Evolutionary conservation across 92 coral and sea anemone genomes (phyloP).

Genomic region (Nematostella vectensis): DNA sequence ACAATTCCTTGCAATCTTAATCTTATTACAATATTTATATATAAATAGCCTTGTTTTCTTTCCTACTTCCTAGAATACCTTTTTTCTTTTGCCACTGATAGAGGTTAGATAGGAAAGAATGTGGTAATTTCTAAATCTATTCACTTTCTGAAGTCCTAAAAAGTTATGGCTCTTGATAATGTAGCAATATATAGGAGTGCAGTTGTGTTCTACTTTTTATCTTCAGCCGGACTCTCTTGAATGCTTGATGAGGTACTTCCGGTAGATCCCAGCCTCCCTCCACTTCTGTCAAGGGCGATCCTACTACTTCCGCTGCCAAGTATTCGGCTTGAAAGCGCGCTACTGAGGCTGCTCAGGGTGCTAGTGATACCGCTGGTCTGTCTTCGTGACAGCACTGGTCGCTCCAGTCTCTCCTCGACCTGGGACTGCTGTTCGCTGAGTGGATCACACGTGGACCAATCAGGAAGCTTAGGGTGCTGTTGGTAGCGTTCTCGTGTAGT

Average conservation of each 20-base stretch:
- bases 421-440: background rate
- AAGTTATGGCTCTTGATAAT: too few species aligned
- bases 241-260: slow-evolving; percentile 27
- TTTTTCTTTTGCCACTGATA: too few species aligned
- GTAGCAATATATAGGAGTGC: too few species aligned
- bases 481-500: slow-evolving; percentile 64
- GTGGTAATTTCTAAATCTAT: too few species aligned
- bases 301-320: slow-evolving; percentile 63
- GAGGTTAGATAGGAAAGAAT: too few species aligned
- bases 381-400: slow-evolving; percentile 79
- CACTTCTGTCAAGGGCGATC: slow-evolving; percentile 6
- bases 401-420: slow-evolving; percentile 46
- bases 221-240: slow-evolving; percentile 44
- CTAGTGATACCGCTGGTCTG: slow-evolving; percentile 91
- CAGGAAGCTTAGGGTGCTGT: slow-evolving; percentile 80
- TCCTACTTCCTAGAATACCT: too few species aligned
- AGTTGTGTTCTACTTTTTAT: too few species aligned
- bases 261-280: slow-evolving; percentile 17
- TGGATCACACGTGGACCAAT: slow-evolving; percentile 87
- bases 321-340: slow-evolving; percentile 71
- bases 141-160: too few species aligned
- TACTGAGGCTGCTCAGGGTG: slow-evolving; percentile 72
- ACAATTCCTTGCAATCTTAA: too few species aligned
- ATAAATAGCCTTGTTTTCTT: too few species aligned
- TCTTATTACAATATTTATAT: too few species aligned